These are phyloP conservation scores for Tadarida brasiliensis DNA, from an alignment of 2,797 vertebrate genomes.

Conservation along the genomic window DNA sequence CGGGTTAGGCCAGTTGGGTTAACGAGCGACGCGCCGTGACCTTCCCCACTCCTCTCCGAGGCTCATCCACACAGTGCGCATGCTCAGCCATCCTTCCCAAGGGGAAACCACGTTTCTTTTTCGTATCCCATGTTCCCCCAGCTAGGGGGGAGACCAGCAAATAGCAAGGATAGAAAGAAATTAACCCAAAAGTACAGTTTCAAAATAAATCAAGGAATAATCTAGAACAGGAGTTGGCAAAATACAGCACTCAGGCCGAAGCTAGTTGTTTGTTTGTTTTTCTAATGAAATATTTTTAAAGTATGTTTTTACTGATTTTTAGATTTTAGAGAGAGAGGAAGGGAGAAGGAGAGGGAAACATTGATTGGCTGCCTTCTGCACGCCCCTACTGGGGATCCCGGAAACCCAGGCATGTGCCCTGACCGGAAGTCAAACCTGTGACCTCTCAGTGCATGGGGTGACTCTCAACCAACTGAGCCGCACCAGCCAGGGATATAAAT, in stretches of 20 bases:
- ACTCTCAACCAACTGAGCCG: too few relatives aligned
- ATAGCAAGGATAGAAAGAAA: constrained; percentile 13
- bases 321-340: too few relatives aligned
- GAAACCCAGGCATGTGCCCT: too few relatives aligned
- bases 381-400: too few relatives aligned
- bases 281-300: too few relatives aligned
- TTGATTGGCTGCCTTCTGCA: too few relatives aligned
- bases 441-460: too few relatives aligned
- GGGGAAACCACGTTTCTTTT: background rate
- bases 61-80: too few relatives aligned
- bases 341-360: too few relatives aligned
- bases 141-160: background rate
- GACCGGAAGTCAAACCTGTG: too few relatives aligned
- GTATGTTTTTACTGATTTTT: too few relatives aligned
- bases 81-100: background rate
- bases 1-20: background rate
- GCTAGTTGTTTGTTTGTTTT: background rate
- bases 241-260: background rate
- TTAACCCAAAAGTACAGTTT: constrained; percentile 1
- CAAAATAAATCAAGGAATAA: constrained; percentile 60
- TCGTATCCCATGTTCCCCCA: background rate
- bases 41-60: background rate
- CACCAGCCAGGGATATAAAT: background rate
- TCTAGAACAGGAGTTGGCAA: background rate
- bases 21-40: background rate